Base-by-base conservation (phyloP, 2,797 vertebrate genomes). In the Peromyscus eremicus region DNA sequence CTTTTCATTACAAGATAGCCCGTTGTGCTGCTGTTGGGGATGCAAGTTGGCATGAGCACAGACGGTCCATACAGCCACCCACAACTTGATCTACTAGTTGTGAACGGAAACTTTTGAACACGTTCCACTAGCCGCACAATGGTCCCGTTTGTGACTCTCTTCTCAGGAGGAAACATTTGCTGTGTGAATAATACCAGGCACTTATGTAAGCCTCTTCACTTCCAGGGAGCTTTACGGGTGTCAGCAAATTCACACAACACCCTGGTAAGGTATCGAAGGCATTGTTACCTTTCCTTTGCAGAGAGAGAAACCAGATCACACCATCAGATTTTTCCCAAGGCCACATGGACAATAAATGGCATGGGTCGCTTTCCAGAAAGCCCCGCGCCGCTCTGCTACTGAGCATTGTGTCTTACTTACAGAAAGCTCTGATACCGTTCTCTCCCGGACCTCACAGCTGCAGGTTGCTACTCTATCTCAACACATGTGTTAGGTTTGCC, bases 51-150 rank as follows among this genome's bases (percentile, higher is more conserved):
- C 95, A 88, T 40, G 57, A 96, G 76, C 95, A 98, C 97, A 98
- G 98, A 98, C 98, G 98, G 96, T 92, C 96, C 96, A 98, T 97
- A 98, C 83, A 98, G 76, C 94, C 97, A 97, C 95, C 94, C 97
- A 98, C 96, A 98, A 98, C 97, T 98, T 98, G 97, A 98, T 97
- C 97, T 97, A 96, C 91, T 91, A 85, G 92, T 95, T 95, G 97
- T 97, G 98, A 98, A 97, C 57, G 75, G 98, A 98, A 98, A 98
- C 89, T 96, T 98, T 98, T 97, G 98, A 98, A 97, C 85, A 97
- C 87, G 80, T 97, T 98, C 98, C 81, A 34, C 96, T n/a, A 95
- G 83, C 88, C 87, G 90, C 96, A 98, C 98, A 98, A 98, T 98
- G 98, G 97, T 75, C 17, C 66, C 97, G 97, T 98, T 98, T 98